Conservation (phyloP, 2,888 invertebrate genomes). For the Ennomos quercinarius region DNA sequence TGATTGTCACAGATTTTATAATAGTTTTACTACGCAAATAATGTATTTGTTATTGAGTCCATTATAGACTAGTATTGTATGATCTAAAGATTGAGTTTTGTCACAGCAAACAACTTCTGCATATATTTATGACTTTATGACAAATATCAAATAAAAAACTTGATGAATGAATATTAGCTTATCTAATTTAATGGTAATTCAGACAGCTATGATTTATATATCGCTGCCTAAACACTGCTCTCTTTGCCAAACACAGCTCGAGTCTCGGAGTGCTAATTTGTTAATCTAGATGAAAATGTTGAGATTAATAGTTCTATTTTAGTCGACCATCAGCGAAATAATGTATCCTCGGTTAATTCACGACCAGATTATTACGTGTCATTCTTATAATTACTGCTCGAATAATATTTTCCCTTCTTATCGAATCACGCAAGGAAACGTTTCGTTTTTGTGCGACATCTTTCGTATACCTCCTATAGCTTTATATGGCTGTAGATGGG, state of each 20-base stretch:
- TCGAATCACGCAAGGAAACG: conserved; percentile 11
- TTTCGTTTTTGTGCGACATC: conserved; percentile 1
- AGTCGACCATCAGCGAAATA: conserved; percentile 38
- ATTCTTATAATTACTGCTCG: conserved; percentile 43
- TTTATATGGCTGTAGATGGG: too few relatives aligned
- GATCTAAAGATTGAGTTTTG: too few relatives aligned
- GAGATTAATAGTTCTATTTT: conserved; percentile 26
- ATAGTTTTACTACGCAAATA: too few relatives aligned
- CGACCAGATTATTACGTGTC: conserved; percentile 45
- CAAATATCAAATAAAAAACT: too few relatives aligned
- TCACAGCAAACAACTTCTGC: too few relatives aligned
- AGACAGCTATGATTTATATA: not conserved
- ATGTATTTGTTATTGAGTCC: too few relatives aligned
- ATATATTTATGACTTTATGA: too few relatives aligned
- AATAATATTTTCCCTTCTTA: conserved; percentile 26
- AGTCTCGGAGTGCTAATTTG: conserved; percentile 9
- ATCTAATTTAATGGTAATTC: too few relatives aligned
- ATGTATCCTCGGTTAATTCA: conserved; percentile 37
- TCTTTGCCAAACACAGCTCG: not conserved
- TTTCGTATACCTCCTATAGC: not conserved
- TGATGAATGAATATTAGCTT: too few relatives aligned
- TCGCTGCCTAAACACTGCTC: conserved; percentile 4
- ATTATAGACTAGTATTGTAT: too few relatives aligned
- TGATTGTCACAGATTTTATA: too few relatives aligned
- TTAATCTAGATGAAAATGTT: conserved; percentile 10